A percentile compares a stretch with the other conserved stretches of the same genome.
Conservation (phyloP, 2,113 vertebrate species). For the Clinocottus analis region DNA sequence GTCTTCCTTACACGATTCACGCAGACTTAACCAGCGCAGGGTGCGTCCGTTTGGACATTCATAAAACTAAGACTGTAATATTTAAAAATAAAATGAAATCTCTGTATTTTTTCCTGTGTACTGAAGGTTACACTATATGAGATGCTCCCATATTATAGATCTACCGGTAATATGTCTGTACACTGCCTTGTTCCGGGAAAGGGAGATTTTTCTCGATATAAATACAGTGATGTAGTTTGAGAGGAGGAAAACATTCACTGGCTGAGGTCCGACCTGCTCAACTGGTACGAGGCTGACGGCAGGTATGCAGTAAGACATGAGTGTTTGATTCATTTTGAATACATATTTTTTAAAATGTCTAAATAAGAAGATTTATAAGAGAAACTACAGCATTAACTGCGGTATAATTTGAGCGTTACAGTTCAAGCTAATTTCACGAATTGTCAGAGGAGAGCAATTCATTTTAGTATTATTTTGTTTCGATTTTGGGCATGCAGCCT, state of each 20-base stretch:
- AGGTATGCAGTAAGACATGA: constrained; percentile 43
- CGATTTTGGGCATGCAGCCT: neutral
- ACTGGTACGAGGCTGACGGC: constrained; percentile 29
- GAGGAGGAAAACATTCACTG: constrained; percentile 15
- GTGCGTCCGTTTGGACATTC: neutral
- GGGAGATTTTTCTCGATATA: constrained; percentile 19
- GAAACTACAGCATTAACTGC: neutral
- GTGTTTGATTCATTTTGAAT: neutral
- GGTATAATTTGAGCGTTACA: neutral
- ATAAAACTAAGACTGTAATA: fast-evolving
- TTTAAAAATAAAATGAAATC: neutral
- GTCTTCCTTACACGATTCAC: neutral
- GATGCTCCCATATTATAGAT: constrained; percentile 31
- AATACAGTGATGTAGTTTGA: constrained; percentile 13
- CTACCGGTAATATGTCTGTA: constrained; percentile 54
- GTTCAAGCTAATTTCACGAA: constrained; percentile 7
- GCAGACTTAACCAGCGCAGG: fast-evolving
- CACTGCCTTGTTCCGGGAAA: constrained; percentile 74
- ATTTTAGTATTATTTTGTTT: neutral
- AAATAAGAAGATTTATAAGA: too few species aligned
- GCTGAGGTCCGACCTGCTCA: constrained; percentile 21
- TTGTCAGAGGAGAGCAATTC: neutral
- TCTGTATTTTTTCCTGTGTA: neutral
- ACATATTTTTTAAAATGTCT: neutral
- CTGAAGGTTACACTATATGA: fast-evolving